phyloP scores from a whole-genome alignment of 2,888 invertebrate genomes.

The Himalopsyche kuldschensis region DNA sequence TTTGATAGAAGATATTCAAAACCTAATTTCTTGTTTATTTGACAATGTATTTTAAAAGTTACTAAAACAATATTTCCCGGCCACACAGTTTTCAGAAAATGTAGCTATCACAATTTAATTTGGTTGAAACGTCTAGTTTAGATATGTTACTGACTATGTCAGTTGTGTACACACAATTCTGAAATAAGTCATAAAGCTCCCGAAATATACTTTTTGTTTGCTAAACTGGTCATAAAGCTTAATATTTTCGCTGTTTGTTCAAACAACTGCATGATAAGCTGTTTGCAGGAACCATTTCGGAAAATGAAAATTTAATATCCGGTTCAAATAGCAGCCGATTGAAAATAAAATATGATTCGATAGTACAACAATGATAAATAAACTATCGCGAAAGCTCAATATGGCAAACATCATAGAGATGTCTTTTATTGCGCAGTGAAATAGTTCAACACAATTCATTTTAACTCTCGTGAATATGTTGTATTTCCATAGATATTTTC shows the following conservation, averaged over 20 bases:
- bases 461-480: too few relatives aligned
- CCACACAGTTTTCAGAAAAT: neutral
- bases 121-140: neutral
- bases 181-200: neutral
- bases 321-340: constrained; percentile 16
- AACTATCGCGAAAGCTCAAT: neutral
- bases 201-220: neutral
- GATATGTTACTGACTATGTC: neutral
- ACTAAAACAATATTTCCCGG: too few relatives aligned
- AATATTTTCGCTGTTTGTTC: neutral
- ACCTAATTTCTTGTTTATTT: too few relatives aligned
- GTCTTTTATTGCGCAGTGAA: too few relatives aligned
- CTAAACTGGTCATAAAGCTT: neutral
- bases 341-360: constrained; percentile 10
- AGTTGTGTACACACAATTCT: neutral
- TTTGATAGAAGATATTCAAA: too few relatives aligned
- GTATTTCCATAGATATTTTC: too few relatives aligned
- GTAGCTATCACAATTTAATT: neutral
- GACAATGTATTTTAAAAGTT: too few relatives aligned
- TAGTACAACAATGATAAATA: neutral
- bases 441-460: too few relatives aligned
- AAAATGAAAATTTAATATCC: constrained; percentile 36
- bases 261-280: neutral
- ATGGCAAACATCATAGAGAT: neutral
- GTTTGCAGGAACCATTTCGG: neutral